Base-by-base conservation (phyloP, 2,113 vertebrate species). In the Neopipo cinnamomea region DNA sequence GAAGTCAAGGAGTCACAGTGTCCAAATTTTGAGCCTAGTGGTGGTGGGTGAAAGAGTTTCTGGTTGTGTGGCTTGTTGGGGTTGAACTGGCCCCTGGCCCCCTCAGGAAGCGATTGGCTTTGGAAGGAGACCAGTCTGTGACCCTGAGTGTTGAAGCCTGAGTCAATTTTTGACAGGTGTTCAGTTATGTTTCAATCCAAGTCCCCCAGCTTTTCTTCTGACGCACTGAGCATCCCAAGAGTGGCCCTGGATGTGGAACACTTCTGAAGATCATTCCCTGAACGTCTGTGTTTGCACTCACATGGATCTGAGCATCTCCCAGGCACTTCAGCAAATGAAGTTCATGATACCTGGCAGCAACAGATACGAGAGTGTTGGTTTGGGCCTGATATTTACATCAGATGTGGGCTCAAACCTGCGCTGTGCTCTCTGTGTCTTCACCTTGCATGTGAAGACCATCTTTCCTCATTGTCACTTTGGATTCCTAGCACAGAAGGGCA, bases 61-160 rank as follows among this genome's bases (percentile, higher is more conserved):
- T 88, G 37, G 4, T 18, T 56, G 8, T 50, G 22, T 28, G n/a
- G 8, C 37, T 62, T 62, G 23, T 39, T 49, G 58, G 33, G 22
- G 16, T 83, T 53, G 42, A 39, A 14, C 33, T 49, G 52, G 56
- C 12, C 15, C 4, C n/a, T 79, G 67, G 22, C 27, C 47, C 20
- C 31, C 28, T 83, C 3, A 3, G 56, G 33, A 47, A 62, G 37
- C 0, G 0, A 21, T 12, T 30, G 50, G 18, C 52, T 75, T 44
- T 82, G 79, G 47, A 58, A 41, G 31, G 28, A 91, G 59, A 44
- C 14, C 9, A 7, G 5, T 49, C 18, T 21, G 31, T 72, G 83
- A n/a, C n/a, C 14, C 18, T 1, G 3, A 44, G 24, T n/a, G 16
- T 17, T 49, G 84, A 55, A 71, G 17, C 14, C 37, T 10, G 42